Percentiles rank a stretch among this genome's conserved stretches.
These are phyloP conservation scores for Myanophis thanlyinensis DNA, from an alignment of 2,113 vertebrate genomes.

Conservation along the genomic window DNA sequence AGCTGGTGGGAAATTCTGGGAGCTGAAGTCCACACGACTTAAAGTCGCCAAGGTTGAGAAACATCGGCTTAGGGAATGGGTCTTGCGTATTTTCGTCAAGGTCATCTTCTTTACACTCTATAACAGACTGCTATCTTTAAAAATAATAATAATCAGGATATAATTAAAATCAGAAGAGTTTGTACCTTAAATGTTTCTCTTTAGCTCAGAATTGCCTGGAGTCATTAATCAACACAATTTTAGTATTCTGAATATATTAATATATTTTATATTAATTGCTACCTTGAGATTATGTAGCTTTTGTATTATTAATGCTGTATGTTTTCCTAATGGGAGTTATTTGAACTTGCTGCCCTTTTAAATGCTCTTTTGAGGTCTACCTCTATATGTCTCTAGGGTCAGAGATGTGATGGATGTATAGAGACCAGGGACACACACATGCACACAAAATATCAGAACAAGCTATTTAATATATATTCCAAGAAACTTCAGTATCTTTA, in stretches of 20 bases:
- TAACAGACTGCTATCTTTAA: not conserved
- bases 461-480: not conserved
- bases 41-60: not conserved
- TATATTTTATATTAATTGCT: not conserved
- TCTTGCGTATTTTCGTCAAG: not conserved
- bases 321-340: not conserved
- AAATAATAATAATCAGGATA: not conserved
- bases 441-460: not conserved
- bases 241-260: not conserved
- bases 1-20: too few species aligned
- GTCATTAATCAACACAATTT: not conserved
- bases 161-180: not conserved
- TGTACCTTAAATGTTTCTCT: not conserved
- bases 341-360: not conserved
- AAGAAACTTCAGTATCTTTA: not conserved
- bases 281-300: not conserved
- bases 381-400: not conserved
- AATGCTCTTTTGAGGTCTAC: not conserved
- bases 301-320: not conserved
- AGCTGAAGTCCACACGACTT: not conserved
- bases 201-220: not conserved
- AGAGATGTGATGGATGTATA: not conserved
- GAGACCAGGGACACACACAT: not conserved
- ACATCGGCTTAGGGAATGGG: not conserved
- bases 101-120: not conserved